These are phyloP conservation scores for Idaea dimidiata DNA, from an alignment of 2,888 invertebrate genomes.

Conservation along the genomic window DNA sequence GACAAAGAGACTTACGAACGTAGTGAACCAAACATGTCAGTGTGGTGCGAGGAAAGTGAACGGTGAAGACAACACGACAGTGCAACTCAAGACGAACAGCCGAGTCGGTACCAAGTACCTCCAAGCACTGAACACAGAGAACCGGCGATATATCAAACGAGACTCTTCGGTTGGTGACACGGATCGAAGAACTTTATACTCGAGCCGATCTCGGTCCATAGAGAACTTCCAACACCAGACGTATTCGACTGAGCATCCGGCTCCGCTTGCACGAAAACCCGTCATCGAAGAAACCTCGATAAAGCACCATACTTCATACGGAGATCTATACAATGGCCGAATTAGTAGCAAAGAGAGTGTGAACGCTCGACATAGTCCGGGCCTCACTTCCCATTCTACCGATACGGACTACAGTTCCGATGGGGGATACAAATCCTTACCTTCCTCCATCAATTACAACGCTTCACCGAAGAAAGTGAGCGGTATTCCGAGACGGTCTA, in stretches of 20 bases:
- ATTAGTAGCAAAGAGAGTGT: conserved; percentile 71
- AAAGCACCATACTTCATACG: conserved; percentile 74
- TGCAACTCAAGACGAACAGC: conserved; percentile 66
- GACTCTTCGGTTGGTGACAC: conserved; percentile 68
- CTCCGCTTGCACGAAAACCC: conserved; percentile 46
- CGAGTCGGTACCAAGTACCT: conserved; percentile 74
- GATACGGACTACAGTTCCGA: conserved; percentile 78
- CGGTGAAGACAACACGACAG: conserved; percentile 50
- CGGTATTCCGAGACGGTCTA: conserved; percentile 72
- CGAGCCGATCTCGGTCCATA: conserved; percentile 71
- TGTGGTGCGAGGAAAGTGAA: conserved; percentile 70
- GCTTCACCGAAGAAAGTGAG: conserved; percentile 69
- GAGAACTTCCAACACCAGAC: conserved; percentile 69
- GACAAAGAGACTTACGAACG: conserved; percentile 71
- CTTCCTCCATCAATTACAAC: conserved; percentile 72
- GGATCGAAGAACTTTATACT: conserved; percentile 54
- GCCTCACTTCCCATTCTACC: conserved; percentile 69
- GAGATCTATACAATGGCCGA: conserved; percentile 68
- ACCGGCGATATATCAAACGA: conserved; percentile 60
- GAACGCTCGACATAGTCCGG: conserved; percentile 67
- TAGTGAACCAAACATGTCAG: conserved; percentile 63
- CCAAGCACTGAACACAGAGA: conserved; percentile 64
- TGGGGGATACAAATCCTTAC: conserved; percentile 77
- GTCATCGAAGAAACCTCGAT: conserved; percentile 61
- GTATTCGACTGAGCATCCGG: conserved; percentile 44